These are phyloP conservation scores for Tetropium fuscum DNA, from an alignment of 2,888 invertebrate genomes.

Conservation along the genomic window DNA sequence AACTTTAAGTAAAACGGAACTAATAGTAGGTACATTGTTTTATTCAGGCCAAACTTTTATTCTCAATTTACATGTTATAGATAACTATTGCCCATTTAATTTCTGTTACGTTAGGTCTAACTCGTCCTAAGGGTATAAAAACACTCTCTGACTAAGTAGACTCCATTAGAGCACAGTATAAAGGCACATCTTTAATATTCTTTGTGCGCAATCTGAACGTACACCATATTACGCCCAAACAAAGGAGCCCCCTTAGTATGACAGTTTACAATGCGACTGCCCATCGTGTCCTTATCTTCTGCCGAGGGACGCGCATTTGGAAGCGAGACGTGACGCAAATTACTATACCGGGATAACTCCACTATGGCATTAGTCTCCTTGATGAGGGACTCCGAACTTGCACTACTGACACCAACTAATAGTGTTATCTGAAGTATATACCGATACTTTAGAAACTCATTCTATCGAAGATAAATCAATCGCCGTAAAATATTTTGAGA, in stretches of 20 bases:
- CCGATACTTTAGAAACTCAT: slow-evolving; percentile 10
- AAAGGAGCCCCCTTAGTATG: neutral
- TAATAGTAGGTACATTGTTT: no score
- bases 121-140: no score
- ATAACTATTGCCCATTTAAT: no score
- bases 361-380: neutral
- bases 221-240: no score
- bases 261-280: neutral
- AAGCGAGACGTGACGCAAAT: neutral
- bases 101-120: no score
- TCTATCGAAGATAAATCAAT: slow-evolving; percentile 12
- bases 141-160: no score
- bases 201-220: no score
- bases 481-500: slow-evolving; percentile 5
- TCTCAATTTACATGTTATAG: no score
- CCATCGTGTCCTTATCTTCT: neutral
- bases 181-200: no score
- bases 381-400: neutral
- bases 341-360: neutral
- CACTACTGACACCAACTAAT: slow-evolving; percentile 1
- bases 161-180: no score
- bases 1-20: no score
- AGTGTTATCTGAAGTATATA: slow-evolving; percentile 6
- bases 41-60: no score
- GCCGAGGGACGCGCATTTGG: neutral